Conservation (phyloP, 2,113 vertebrate genomes). For the Bufo gargarizans region DNA sequence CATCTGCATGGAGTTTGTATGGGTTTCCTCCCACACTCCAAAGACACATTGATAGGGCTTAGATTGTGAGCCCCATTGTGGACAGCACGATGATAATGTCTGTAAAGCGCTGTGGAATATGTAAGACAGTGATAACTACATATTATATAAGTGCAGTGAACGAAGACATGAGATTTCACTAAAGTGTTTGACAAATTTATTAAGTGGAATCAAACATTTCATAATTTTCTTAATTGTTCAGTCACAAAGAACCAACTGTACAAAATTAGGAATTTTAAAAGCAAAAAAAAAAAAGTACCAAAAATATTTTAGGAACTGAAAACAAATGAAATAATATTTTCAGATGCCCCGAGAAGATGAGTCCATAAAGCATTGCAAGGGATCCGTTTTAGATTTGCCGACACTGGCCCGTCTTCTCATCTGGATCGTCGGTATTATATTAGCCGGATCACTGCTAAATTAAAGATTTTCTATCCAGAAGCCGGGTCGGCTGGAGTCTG, state of each 20-base stretch:
- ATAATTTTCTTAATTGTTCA: not conserved
- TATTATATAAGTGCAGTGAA: not conserved
- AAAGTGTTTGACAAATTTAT: constrained; percentile 19
- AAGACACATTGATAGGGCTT: no score
- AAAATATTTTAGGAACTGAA: constrained; percentile 45
- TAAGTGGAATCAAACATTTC: constrained; percentile 2
- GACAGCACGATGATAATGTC: no score
- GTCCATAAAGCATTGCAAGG: not conserved
- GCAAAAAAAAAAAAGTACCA: constrained; percentile 15
- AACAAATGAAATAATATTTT: constrained; percentile 26
- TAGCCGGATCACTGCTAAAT: not conserved
- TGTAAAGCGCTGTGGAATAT: no score
- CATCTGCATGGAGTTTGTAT: no score
- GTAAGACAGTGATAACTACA: no score
- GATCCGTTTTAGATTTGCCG: no score
- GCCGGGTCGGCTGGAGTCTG: not conserved
- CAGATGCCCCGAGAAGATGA: not conserved
- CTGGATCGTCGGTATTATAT: not conserved
- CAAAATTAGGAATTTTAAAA: not conserved
- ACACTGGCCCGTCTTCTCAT: not conserved
- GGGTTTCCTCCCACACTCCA: no score
- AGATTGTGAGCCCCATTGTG: no score
- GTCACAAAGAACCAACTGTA: not conserved
- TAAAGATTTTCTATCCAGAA: not conserved
- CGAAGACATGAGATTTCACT: not conserved